Conservation (phyloP, 2,888 invertebrate genomes). For the Nomada ferruginata region DNA sequence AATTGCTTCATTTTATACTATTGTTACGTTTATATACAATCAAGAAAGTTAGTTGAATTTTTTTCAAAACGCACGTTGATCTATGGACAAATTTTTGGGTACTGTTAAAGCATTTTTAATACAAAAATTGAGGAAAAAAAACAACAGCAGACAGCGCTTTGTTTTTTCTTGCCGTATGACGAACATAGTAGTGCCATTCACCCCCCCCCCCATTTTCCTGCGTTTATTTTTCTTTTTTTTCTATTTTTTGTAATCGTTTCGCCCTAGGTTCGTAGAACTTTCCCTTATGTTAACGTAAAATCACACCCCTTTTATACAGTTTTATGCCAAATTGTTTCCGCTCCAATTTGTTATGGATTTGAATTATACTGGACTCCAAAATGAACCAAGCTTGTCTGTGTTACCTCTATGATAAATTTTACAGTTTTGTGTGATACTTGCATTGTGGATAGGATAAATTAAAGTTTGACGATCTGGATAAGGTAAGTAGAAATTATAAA, state of each 20-base stretch:
- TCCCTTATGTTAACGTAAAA: constrained; percentile 17
- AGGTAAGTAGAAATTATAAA: constrained; percentile 37
- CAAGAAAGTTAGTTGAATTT: constrained; percentile 73
- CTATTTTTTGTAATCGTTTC: constrained; percentile 1
- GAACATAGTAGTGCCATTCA: constrained; percentile 17
- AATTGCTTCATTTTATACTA: constrained; percentile 78
- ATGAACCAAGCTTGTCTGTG: constrained; percentile 18
- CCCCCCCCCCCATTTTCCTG: neutral
- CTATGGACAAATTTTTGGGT: constrained; percentile 79
- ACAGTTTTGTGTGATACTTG: neutral
- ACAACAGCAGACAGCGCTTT: constrained; percentile 39
- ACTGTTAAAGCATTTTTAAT: constrained; percentile 81
- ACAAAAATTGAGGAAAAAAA: constrained; percentile 75
- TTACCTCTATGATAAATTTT: constrained; percentile 9
- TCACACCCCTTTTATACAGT: constrained; percentile 17
- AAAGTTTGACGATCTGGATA: neutral
- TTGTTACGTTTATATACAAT: constrained; percentile 80
- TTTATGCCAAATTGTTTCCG: constrained; percentile 40
- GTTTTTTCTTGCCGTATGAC: constrained; percentile 36
- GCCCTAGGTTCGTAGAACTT: constrained; percentile 24
- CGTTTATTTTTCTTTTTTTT: neutral
- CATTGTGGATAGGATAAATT: neutral
- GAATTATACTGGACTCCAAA: constrained; percentile 39
- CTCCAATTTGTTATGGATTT: constrained; percentile 32
- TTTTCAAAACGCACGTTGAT: constrained; percentile 75